These are phyloP conservation scores for Scaptomyza polygonia DNA, from an alignment of 2,888 invertebrate genomes.

Conservation along the genomic window DNA sequence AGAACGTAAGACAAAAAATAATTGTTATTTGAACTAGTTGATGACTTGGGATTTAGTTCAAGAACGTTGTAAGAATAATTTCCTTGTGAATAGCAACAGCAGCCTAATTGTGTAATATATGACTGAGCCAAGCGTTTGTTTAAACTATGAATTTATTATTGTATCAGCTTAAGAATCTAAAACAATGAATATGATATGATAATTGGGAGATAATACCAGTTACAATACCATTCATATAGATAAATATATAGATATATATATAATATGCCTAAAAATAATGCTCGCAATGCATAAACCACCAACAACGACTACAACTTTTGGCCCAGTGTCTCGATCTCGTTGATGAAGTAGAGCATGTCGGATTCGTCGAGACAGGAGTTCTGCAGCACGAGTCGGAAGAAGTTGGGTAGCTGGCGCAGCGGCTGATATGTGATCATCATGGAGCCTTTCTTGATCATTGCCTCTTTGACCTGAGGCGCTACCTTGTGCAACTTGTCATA, in stretches of 20 bases:
- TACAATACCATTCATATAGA: conserved; percentile 39
- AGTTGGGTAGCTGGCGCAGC: conserved; percentile 93
- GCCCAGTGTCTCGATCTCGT: conserved; percentile 94
- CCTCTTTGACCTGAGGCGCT: conserved; percentile 96
- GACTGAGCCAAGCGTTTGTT: not conserved
- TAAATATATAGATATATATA: conserved; percentile 42
- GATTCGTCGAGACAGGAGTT: conserved; percentile 92
- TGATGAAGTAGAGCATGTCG: conserved; percentile 94
- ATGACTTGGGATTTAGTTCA: no score
- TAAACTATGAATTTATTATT: conserved; percentile 33
- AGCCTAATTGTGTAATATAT: no score
- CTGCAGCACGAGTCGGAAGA: conserved; percentile 97
- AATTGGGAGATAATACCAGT: conserved; percentile 40
- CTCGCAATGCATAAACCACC: conserved; percentile 31
- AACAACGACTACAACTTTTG: conserved; percentile 86
- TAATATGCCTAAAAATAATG: conserved; percentile 58
- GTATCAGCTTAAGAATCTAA: conserved; percentile 44
- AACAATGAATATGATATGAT: conserved; percentile 23
- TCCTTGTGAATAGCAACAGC: no score
- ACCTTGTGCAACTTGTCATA: conserved; percentile 90
- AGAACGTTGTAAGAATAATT: no score
- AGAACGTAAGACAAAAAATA: no score
- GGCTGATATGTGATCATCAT: conserved; percentile 99
- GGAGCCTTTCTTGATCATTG: conserved; percentile 97
- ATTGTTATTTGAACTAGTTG: no score